A percentile compares a stretch with the other conserved stretches of the same genome.
These are phyloP conservation scores for Eulemur coronatus DNA, from an alignment of 2,797 vertebrate genomes.

Conservation along the genomic window DNA sequence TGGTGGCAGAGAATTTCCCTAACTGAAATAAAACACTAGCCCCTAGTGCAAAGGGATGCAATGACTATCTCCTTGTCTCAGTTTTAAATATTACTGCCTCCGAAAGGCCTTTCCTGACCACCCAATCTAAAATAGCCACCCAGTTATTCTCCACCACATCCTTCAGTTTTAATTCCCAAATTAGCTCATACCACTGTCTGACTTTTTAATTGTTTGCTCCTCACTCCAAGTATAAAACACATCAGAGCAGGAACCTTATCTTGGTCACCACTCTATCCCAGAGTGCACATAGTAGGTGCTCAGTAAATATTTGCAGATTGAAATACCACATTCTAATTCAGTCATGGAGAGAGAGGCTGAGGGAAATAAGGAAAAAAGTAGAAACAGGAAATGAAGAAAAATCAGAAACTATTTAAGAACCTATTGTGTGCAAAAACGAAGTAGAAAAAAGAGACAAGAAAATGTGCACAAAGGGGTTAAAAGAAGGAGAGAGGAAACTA, in stretches of 20 bases:
- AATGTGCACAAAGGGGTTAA: neutral
- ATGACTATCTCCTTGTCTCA: neutral
- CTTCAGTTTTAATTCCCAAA: neutral
- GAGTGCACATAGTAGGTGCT: neutral
- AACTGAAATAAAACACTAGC: neutral
- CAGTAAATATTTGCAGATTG: neutral
- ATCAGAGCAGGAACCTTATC: neutral
- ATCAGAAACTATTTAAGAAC: neutral
- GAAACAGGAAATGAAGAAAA: constrained; percentile 30
- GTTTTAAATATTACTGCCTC: neutral
- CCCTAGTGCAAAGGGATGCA: neutral
- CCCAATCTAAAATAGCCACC: neutral
- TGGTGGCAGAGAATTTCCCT: neutral
- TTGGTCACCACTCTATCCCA: neutral
- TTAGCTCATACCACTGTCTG: neutral
- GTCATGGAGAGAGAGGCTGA: neutral
- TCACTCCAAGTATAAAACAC: neutral
- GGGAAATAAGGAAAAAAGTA: neutral
- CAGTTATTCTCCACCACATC: neutral
- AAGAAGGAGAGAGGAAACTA: neutral
- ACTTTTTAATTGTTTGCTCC: neutral
- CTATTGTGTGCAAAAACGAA: neutral
- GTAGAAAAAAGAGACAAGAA: neutral
- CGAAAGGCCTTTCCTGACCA: neutral
- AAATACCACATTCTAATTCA: neutral